Conservation (phyloP, 2,113 vertebrate genomes). For the Orcinus orca region DNA sequence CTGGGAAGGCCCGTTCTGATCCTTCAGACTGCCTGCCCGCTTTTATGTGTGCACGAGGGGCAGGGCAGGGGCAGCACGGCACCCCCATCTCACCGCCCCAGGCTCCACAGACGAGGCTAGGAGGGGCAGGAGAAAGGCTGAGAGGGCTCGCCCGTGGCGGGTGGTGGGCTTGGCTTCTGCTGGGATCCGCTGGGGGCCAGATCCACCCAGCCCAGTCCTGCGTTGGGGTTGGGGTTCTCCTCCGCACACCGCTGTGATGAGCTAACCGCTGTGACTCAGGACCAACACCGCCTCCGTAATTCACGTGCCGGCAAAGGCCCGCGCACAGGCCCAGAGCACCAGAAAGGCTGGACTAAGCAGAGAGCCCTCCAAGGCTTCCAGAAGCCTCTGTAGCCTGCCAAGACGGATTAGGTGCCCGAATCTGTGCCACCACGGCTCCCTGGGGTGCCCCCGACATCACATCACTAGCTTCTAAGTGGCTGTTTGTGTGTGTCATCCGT, state of each 20-base stretch:
- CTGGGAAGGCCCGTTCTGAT: neutral
- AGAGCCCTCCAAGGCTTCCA: neutral
- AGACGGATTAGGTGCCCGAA: neutral
- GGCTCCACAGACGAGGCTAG: neutral
- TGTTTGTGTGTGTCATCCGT: neutral
- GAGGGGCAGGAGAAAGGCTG: rapidly evolving
- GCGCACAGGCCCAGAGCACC: neutral
- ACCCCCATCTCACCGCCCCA: too few species aligned
- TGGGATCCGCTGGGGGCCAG: neutral
- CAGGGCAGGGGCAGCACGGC: rapidly evolving
- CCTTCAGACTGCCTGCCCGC: neutral
- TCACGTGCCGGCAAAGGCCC: neutral
- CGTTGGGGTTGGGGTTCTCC: neutral
- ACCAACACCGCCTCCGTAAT: neutral
- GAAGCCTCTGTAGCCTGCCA: neutral
- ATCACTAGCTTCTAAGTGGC: neutral
- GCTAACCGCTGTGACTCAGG: neutral
- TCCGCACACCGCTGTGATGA: neutral
- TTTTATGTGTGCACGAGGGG: neutral
- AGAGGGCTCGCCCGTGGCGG: rapidly evolving
- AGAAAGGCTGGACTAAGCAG: neutral
- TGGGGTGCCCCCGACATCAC: too few species aligned
- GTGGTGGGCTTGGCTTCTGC: neutral
- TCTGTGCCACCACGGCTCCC: neutral
- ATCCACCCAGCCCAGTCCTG: neutral